These are phyloP conservation scores for Dioctria rufipes DNA, from an alignment of 2,888 invertebrate genomes.

Conservation along the genomic window DNA sequence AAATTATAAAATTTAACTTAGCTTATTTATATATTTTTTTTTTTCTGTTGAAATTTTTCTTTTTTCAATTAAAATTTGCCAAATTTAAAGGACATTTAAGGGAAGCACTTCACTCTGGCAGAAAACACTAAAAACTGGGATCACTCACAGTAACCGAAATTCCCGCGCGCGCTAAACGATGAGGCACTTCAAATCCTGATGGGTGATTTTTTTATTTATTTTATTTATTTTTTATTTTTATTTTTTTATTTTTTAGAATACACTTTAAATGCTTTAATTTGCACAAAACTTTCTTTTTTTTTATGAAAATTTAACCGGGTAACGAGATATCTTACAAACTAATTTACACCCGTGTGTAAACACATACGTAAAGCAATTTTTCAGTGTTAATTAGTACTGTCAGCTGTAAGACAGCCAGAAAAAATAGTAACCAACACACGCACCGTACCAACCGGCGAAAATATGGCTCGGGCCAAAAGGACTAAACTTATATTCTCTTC, in stretches of 20 bases:
- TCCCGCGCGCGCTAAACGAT: neutral
- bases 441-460: constrained; percentile 5
- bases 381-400: constrained; percentile 1
- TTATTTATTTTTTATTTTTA: neutral
- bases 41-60: neutral
- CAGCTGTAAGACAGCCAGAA: neutral
- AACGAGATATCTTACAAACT: neutral
- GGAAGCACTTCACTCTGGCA: neutral
- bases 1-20: neutral
- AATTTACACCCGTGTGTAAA: neutral
- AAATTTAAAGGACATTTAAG: neutral
- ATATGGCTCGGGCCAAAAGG: neutral
- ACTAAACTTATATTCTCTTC: neutral
- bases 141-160: constrained; percentile 10
- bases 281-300: neutral
- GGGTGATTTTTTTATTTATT: neutral
- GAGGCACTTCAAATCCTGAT: constrained; percentile 38
- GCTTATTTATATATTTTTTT: neutral
- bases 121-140: neutral
- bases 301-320: neutral
- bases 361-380: neutral
- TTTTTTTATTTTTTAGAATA: neutral
- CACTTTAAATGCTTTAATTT: neutral
- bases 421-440: neutral
- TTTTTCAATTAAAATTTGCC: neutral